Evolutionary conservation across 2,888 invertebrate genomes (phyloP), one percentile per base, ranked within the genome.

Genomic region (Dicycla oo): DNA sequence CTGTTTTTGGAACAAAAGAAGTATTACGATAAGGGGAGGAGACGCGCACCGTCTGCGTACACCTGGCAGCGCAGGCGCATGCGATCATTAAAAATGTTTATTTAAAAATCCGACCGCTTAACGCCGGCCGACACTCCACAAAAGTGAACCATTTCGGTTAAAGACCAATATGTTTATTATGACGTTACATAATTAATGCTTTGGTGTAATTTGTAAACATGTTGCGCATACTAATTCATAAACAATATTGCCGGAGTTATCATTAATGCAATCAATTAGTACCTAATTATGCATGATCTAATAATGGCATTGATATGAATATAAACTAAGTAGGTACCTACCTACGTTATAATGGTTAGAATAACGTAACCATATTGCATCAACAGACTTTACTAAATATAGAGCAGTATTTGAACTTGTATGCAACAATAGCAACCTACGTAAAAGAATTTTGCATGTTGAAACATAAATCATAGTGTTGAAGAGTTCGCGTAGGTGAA

Each of bases 71-170:
- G 87, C 92, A 89, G 89, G 92, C 94, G 93, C 93, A 94, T 92
- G 92, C 94, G 96, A 95, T 95, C 96, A 95, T 96, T 96, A 96
- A 96, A 96, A 95, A 94, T 96, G 96, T 96, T 96, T 96, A 96
- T 96, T 96, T 96, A 96, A 96, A 96, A 96, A 95, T 96, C 94
- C 95, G 91, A 95, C 95, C 95, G 96, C 95, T 95, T 95, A 95
- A 92, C 93, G 91, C 90, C 89, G 91, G 89, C 86, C 83, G 78
- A 79, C 82, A 83, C 78, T 86, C 80, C 83, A 82, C 91, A 75
- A 87, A 85, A 93, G 78, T 69, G 91, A 92, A 91, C 90, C 90
- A 93, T 85, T 86, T 82, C 71, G 75, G 75, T 81, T 80, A 66
- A 70, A 80, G 53, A 63, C 63, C 49, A 73, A 75, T 53, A 58